Conservation (phyloP, 1,140 invertebrate species). For the Agrypnia vestita region DNA sequence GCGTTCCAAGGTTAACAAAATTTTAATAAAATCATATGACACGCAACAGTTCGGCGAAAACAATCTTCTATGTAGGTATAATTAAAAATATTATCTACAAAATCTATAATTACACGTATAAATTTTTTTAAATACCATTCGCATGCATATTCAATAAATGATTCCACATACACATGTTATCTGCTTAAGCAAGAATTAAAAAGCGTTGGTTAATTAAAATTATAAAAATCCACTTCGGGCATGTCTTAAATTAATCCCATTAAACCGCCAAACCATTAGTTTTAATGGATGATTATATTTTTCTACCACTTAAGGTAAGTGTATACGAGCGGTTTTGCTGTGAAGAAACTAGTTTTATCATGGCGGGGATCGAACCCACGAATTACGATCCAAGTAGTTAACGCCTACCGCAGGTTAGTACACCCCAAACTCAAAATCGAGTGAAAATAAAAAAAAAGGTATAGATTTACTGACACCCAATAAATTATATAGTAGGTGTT, state of each 20-base stretch:
- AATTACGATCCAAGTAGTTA: background rate
- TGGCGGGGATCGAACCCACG: constrained; percentile 8
- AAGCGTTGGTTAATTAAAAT: background rate
- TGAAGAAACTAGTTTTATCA: constrained; percentile 28
- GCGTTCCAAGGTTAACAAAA: too few species aligned
- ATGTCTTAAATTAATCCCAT: background rate
- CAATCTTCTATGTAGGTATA: too few species aligned
- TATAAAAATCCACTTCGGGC: background rate
- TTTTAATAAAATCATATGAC: too few species aligned
- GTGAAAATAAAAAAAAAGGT: background rate
- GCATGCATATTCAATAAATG: too few species aligned
- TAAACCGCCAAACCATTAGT: background rate
- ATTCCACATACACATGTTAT: too few species aligned
- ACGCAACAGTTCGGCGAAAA: too few species aligned
- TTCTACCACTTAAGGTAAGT: constrained; percentile 10
- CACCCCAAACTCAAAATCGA: background rate
- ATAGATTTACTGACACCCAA: background rate
- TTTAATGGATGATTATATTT: constrained; percentile 27
- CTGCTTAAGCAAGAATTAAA: too few species aligned
- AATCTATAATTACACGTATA: background rate
- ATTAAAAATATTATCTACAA: background rate
- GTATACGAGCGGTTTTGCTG: background rate
- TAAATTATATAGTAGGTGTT: too few species aligned
- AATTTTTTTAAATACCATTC: background rate
- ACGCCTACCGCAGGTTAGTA: constrained; percentile 16